Percentiles rank a stretch among this genome's conserved stretches.
Evolutionary conservation across 53 echinoderm and acorn worm genomes (phyloP).

Genomic region (Holothuria leucospilota): DNA sequence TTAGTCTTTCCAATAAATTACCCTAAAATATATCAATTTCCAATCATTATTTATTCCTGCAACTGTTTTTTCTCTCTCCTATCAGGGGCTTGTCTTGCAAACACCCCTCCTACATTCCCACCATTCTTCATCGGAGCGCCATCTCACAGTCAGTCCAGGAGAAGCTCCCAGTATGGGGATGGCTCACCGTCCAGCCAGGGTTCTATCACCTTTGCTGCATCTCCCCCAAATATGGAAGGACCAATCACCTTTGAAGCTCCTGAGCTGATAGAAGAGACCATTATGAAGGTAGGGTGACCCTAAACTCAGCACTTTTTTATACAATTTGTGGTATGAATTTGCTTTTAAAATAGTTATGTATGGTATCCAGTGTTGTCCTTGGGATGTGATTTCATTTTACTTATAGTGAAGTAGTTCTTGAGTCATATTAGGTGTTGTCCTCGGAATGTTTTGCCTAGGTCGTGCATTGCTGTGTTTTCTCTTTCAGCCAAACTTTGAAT

Average conservation of each 20-base stretch:
- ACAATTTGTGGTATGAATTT: too few relatives aligned
- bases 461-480: too few relatives aligned
- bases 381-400: too few relatives aligned
- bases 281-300: constrained; percentile 70
- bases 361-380: too few relatives aligned
- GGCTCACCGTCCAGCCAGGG: constrained; percentile 95
- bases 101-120: constrained; percentile 80
- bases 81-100: constrained; percentile 62
- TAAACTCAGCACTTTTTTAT: too few relatives aligned
- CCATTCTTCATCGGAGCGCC: constrained; percentile 73
- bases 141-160: constrained; percentile 52
- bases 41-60: too few relatives aligned
- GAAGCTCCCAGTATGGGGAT: constrained; percentile 80
- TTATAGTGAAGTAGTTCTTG: too few relatives aligned
- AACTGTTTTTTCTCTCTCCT: neutral
- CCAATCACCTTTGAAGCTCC: constrained; percentile 97
- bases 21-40: too few relatives aligned
- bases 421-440: too few relatives aligned
- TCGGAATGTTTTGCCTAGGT: too few relatives aligned
- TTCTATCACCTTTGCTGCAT: constrained; percentile 89
- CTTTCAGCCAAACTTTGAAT: neutral
- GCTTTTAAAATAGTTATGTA: too few relatives aligned
- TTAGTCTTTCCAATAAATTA: too few relatives aligned
- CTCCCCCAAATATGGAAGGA: constrained; percentile 98
- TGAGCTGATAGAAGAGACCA: constrained; percentile 93